Evolutionary conservation across 2,113 vertebrate genomes (phyloP).

Genomic region (Chloroceryle aenea): DNA sequence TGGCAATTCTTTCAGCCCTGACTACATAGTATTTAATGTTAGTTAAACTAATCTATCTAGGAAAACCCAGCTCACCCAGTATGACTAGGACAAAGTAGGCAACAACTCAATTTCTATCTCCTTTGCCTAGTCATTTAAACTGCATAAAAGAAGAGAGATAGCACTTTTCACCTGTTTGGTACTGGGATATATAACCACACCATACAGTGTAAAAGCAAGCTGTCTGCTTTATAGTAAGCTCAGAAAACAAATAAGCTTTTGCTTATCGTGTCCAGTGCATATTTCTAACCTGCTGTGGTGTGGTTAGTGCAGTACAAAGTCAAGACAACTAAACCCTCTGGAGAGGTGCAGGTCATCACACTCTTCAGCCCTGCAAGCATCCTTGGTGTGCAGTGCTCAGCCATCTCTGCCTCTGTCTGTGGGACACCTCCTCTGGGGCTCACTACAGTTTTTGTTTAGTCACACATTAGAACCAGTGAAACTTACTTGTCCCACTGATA

Average conservation of each 20-base stretch:
- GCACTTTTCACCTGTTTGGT: background rate
- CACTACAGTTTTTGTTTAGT: background rate
- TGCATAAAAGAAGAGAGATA: background rate
- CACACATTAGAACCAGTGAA: background rate
- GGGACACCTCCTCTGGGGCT: background rate
- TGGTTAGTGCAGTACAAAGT: background rate
- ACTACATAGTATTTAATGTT: background rate
- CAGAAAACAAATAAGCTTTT: background rate
- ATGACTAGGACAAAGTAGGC: background rate
- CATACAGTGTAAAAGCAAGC: background rate
- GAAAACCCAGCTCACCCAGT: background rate
- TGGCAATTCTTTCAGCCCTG: background rate
- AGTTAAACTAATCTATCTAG: background rate
- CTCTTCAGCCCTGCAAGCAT: background rate
- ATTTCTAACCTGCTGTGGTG: background rate
- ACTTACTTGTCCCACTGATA: background rate
- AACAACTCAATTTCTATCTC: background rate
- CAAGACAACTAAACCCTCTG: background rate
- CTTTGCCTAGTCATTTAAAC: background rate
- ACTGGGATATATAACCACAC: background rate
- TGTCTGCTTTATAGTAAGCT: background rate
- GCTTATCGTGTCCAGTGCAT: too few relatives aligned
- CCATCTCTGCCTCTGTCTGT: background rate
- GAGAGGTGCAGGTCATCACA: fast-evolving
- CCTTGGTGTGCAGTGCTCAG: background rate